phyloP scores from a whole-genome alignment of 1,140 invertebrate genomes.

The Acyrthosiphon pisum region DNA sequence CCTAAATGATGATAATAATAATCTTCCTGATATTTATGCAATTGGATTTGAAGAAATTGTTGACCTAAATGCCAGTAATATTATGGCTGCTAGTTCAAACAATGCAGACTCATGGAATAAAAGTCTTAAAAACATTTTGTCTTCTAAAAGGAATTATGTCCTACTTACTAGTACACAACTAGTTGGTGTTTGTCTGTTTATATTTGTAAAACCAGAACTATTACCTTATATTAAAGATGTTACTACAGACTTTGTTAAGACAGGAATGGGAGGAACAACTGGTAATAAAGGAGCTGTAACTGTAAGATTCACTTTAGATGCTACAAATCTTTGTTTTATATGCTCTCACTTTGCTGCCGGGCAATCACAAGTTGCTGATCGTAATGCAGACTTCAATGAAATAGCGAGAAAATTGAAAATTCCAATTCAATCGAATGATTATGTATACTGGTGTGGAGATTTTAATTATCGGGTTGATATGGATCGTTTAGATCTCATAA shows the following conservation, averaged over 20 bases:
- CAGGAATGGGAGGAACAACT: conserved; percentile 93
- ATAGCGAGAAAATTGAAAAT: conserved; percentile 93
- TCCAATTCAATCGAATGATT: conserved; percentile 96
- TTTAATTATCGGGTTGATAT: conserved; percentile 99
- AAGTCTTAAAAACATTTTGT: conserved; percentile 92
- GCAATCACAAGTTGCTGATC: conserved; percentile 92
- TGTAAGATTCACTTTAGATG: conserved; percentile 89
- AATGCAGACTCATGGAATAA: conserved; percentile 96
- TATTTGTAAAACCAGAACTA: conserved; percentile 89
- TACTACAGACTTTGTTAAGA: conserved; percentile 94
- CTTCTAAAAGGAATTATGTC: conserved; percentile 87
- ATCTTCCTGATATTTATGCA: conserved; percentile 86
- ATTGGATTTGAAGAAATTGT: conserved; percentile 99
- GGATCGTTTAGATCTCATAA: conserved; percentile 92
- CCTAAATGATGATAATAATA: conserved; percentile 59
- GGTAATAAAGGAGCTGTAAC: conserved; percentile 97
- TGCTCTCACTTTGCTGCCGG: conserved; percentile 99
- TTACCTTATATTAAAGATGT: conserved; percentile 90
- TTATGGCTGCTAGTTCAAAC: conserved; percentile 89
- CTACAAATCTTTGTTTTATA: conserved; percentile 95
- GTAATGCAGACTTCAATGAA: conserved; percentile 96
- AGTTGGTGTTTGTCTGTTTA: conserved; percentile 96
- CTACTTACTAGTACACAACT: conserved; percentile 94
- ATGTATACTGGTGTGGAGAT: conserved; percentile 99
- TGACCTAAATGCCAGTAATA: conserved; percentile 97